Evolutionary conservation across 2,888 invertebrate genomes (phyloP).

Genomic region (Epistrophe grossulariae): DNA sequence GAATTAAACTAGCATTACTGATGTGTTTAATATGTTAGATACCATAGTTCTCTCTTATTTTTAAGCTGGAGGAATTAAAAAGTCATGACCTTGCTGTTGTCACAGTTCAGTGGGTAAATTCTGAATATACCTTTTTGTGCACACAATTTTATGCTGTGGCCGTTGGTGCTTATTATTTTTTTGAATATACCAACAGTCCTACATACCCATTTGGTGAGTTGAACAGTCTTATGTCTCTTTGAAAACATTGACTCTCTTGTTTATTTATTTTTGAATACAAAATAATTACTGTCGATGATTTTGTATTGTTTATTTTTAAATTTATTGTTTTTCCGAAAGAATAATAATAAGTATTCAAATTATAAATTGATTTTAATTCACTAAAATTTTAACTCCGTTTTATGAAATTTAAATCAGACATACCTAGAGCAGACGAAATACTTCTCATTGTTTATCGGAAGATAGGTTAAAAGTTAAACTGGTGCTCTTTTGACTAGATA

Average conservation of each 20-base stretch:
- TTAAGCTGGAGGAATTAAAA: background rate
- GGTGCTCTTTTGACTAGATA: too few species aligned
- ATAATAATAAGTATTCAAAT: too few species aligned
- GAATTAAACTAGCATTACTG: constrained; percentile 12
- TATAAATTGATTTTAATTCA: too few species aligned
- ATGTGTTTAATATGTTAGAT: background rate
- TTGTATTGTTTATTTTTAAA: too few species aligned
- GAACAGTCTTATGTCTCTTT: background rate
- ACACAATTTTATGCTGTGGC: background rate
- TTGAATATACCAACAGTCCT: background rate
- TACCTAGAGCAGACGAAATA: too few species aligned
- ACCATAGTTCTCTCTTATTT: background rate
- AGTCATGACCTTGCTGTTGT: constrained; percentile 4
- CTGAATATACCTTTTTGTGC: background rate
- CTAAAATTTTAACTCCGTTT: too few species aligned
- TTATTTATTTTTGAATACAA: background rate
- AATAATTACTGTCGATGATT: too few species aligned
- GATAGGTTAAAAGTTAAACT: too few species aligned
- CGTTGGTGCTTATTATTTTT: background rate
- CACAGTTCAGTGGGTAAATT: constrained; percentile 27
- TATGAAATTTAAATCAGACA: too few species aligned
- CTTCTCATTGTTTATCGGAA: too few species aligned
- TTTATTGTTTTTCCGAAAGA: too few species aligned
- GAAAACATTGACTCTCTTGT: background rate
- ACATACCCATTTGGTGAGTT: background rate